Evolutionary conservation across 2,797 vertebrate species (phyloP).

Genomic region (Lophius americanus): DNA sequence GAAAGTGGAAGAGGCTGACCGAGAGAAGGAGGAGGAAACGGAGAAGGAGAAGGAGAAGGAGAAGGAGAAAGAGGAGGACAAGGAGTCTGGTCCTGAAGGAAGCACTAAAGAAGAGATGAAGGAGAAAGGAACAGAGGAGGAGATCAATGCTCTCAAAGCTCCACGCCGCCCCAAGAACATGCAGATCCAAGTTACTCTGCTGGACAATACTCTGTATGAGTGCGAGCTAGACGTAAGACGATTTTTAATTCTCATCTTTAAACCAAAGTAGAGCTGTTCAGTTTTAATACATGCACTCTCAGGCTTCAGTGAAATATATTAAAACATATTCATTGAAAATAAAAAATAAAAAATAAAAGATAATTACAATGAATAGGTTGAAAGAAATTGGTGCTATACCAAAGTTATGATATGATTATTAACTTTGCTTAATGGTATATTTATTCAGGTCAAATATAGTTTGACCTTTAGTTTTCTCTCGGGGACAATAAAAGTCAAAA

Average conservation of each 20-base stretch:
- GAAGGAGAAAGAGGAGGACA: constrained; percentile 73
- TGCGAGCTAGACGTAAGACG: constrained; percentile 92
- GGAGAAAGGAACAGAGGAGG: constrained; percentile 73
- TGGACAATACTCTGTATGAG: constrained; percentile 92
- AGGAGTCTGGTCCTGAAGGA: constrained; percentile 61
- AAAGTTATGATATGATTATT: no score
- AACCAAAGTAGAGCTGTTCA: no score
- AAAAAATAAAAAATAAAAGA: no score
- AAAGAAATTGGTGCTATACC: no score
- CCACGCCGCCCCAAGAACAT: constrained; percentile 87
- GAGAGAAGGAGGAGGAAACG: constrained; percentile 42
- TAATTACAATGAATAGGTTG: no score
- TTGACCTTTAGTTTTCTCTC: no score
- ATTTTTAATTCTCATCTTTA: not conserved
- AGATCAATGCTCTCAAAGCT: constrained; percentile 82
- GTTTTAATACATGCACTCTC: no score
- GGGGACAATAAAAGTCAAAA: no score
- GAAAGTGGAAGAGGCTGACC: constrained; percentile 62
- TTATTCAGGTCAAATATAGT: no score
- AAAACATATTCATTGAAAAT: no score
- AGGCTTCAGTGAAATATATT: not conserved
- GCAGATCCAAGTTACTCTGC: constrained; percentile 91
- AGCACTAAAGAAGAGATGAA: constrained; percentile 61
- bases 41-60: constrained; percentile 63
- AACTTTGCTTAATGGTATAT: no score